phyloP scores from a whole-genome alignment of 2,888 invertebrate genomes.

The Diploptera punctata region DNA sequence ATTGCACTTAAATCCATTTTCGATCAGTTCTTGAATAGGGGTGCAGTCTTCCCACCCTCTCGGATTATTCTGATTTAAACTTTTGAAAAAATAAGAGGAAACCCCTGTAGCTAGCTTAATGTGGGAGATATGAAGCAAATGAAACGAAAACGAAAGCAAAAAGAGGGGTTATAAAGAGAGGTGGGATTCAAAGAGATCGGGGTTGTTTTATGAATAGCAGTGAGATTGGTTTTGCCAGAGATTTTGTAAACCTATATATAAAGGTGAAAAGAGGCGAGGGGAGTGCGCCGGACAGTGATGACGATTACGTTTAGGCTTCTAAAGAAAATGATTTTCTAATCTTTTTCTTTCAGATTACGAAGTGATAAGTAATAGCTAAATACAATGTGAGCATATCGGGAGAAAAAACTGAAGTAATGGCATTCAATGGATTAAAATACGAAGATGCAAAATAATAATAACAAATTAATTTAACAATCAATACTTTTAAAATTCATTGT shows the following conservation, averaged over 20 bases:
- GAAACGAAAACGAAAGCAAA: not conserved
- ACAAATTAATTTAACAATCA: no score
- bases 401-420: no score
- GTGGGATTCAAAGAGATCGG: not conserved
- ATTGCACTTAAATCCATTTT: not conserved
- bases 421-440: no score
- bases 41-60: not conserved
- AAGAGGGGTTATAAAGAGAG: not conserved
- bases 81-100: not conserved
- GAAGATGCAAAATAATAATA: no score
- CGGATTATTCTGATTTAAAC: not conserved
- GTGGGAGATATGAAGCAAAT: not conserved
- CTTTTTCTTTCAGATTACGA: no score
- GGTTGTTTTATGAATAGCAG: slow-evolving; percentile 1
- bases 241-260: not conserved
- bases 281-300: slow-evolving; percentile 1
- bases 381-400: no score
- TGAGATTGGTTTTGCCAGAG: slow-evolving; percentile 17
- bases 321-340: not conserved
- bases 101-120: not conserved
- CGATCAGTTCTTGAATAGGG: not conserved
- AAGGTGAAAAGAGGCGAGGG: not conserved
- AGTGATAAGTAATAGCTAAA: no score
- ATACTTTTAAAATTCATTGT: no score
- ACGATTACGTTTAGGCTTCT: not conserved